phyloP scores from a whole-genome alignment of 2,797 vertebrate species.

The Molothrus aeneus region DNA sequence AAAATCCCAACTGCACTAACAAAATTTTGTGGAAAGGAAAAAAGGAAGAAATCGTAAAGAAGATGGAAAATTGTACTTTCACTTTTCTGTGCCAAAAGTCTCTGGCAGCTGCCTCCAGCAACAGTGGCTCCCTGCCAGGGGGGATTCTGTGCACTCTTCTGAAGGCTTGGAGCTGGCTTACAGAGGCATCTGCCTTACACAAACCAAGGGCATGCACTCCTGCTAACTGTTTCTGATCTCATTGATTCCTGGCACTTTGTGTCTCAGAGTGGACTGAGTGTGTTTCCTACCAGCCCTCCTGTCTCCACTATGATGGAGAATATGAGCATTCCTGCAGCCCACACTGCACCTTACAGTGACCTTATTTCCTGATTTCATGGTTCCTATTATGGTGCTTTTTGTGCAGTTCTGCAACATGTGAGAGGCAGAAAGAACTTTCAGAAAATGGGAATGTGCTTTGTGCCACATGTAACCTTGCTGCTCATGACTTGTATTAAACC shows the following conservation, averaged over 20 bases:
- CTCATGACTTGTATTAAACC: background rate
- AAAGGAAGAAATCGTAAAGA: background rate
- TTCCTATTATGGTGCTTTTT: background rate
- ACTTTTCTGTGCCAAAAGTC: background rate
- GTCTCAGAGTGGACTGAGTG: background rate
- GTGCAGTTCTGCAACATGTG: background rate
- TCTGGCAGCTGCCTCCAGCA: slow-evolving; percentile 1
- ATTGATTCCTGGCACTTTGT: background rate
- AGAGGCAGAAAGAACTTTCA: background rate
- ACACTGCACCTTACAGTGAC: background rate
- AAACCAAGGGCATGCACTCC: background rate
- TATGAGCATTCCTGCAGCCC: background rate
- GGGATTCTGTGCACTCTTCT: background rate
- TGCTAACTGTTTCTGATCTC: background rate
- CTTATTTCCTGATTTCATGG: background rate
- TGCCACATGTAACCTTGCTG: background rate
- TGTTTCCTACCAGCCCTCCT: background rate
- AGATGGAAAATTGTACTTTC: background rate
- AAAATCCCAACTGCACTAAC: background rate
- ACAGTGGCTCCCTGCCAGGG: background rate
- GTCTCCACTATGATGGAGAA: background rate
- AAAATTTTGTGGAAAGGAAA: background rate
- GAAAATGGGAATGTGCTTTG: background rate
- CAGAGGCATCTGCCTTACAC: background rate
- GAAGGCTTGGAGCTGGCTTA: background rate